phyloP scores from a whole-genome alignment of 2,888 invertebrate species.

The Leucophenga maculata region DNA sequence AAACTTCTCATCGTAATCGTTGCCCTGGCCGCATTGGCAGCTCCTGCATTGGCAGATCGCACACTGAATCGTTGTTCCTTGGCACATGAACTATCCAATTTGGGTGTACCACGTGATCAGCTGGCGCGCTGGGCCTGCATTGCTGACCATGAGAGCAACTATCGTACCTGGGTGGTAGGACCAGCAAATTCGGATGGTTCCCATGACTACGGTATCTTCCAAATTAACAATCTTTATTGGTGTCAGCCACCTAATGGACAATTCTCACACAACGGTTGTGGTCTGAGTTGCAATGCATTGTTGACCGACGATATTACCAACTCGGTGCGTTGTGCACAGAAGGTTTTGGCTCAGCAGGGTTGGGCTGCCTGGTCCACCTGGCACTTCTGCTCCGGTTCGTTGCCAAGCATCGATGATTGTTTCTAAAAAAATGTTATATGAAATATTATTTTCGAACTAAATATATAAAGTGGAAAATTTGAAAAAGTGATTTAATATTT shows the following conservation, averaged over 20 bases:
- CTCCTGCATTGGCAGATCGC: constrained; percentile 34
- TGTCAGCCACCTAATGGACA: constrained; percentile 46
- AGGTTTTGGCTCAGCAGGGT: constrained; percentile 50
- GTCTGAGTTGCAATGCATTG: constrained; percentile 47
- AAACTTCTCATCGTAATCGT: constrained; percentile 11
- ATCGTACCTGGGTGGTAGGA: constrained; percentile 71
- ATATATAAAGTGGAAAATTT: background rate
- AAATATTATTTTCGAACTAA: background rate
- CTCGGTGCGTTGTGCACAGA: constrained; percentile 49
- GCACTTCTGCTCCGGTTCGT: constrained; percentile 41
- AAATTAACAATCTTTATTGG: constrained; percentile 61
- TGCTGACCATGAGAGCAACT: constrained; percentile 47
- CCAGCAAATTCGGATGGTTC: constrained; percentile 71
- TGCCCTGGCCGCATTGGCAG: constrained; percentile 24
- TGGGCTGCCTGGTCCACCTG: constrained; percentile 53
- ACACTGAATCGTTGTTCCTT: constrained; percentile 46
- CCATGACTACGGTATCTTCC: constrained; percentile 64
- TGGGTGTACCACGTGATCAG: constrained; percentile 44
- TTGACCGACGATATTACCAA: constrained; percentile 49
- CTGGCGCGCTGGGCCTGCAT: constrained; percentile 52
- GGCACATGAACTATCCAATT: constrained; percentile 47
- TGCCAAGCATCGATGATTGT: constrained; percentile 45
- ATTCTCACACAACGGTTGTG: constrained; percentile 51
- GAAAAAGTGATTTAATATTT: no score
- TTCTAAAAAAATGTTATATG: constrained; percentile 39